phyloP scores from a whole-genome alignment of 2,888 invertebrate species.

The Dusona sp. region DNA sequence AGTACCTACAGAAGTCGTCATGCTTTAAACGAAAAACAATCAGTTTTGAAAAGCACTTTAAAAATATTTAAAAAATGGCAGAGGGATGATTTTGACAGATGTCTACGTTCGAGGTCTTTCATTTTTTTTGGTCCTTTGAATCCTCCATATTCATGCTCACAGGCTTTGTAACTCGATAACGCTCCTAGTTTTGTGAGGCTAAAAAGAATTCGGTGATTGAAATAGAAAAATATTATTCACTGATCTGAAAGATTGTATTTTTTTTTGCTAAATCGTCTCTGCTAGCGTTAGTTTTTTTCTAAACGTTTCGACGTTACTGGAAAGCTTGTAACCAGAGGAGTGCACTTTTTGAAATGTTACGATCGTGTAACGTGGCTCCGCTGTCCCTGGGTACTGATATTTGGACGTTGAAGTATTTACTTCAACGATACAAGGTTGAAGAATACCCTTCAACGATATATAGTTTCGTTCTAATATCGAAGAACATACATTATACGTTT shows the following conservation, averaged over 20 bases:
- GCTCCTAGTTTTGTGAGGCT: not conserved
- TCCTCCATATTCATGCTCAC: not conserved
- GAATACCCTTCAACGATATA: no score
- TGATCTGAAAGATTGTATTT: not conserved
- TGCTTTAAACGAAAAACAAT: not conserved
- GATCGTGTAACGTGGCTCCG: no score
- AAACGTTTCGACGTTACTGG: not conserved
- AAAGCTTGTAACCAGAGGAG: not conserved
- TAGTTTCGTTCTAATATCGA: no score
- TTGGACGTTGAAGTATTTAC: no score
- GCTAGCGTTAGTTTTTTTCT: not conserved
- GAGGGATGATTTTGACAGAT: not conserved
- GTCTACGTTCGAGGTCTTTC: not conserved
- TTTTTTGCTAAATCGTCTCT: not conserved
- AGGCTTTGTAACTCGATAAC: not conserved
- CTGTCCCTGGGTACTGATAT: no score
- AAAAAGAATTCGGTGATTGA: slow-evolving; percentile 1
- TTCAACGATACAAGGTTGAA: no score
- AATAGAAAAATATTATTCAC: slow-evolving; percentile 2
- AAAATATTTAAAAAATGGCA: not conserved
- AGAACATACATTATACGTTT: no score
- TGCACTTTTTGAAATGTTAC: not conserved
- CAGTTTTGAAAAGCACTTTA: not conserved
- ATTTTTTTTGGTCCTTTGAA: not conserved
- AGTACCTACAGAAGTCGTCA: not conserved